Evolutionary conservation across 2,113 vertebrate species (phyloP).

Genomic region (Thunnus thynnus): DNA sequence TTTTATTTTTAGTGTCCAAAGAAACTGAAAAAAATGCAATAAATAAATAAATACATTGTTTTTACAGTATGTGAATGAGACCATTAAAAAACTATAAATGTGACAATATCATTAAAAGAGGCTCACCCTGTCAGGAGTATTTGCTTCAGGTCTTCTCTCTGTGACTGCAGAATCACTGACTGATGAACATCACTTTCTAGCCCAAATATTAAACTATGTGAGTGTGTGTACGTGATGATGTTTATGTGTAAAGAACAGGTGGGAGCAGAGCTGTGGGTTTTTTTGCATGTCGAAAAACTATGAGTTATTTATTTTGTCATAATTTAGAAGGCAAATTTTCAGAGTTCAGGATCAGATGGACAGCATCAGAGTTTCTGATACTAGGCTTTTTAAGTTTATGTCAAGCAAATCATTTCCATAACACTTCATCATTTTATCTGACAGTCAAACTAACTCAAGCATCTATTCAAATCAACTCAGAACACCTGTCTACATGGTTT

Average conservation of each 20-base stretch:
- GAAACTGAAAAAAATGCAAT: no score
- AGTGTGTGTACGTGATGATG: no score
- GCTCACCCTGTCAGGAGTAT: slow-evolving; percentile 3
- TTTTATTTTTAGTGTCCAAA: no score
- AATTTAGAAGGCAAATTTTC: slow-evolving; percentile 32
- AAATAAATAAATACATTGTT: not conserved
- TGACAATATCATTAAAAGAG: not conserved
- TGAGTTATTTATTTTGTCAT: not conserved
- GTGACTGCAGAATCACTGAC: not conserved
- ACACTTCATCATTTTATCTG: not conserved
- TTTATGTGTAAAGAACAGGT: not conserved
- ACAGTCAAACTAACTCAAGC: not conserved
- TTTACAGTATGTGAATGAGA: no score
- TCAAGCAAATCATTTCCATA: not conserved
- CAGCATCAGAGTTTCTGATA: no score
- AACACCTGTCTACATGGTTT: not conserved
- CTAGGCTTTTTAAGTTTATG: no score
- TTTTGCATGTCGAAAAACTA: slow-evolving; percentile 9
- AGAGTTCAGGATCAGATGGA: not conserved
- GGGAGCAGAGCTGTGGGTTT: not conserved
- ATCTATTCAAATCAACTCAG: not conserved
- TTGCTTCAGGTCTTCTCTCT: not conserved
- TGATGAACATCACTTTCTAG: not conserved
- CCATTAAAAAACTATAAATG: no score
- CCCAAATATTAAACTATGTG: not conserved